phyloP scores from a whole-genome alignment of 2,888 invertebrate species.

The Imbricaverruca yamaguchii region DNA sequence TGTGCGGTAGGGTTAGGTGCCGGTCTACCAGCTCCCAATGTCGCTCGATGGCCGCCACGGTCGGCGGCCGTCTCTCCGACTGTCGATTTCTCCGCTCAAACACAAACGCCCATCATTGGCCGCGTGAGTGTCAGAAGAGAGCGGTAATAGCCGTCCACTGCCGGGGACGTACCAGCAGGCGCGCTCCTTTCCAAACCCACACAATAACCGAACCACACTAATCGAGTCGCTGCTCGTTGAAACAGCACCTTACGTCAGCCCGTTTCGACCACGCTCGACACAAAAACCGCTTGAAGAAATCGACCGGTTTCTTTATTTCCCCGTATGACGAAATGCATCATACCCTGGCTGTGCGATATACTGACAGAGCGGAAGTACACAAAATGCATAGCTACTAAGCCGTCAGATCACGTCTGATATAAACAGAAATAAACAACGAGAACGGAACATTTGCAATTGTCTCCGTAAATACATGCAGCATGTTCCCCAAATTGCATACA shows the following conservation, averaged over 20 bases:
- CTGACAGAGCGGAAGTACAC: background rate
- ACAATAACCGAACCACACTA: too few relatives aligned
- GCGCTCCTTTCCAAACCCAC: background rate
- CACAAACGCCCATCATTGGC: background rate
- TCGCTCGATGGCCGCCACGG: too few relatives aligned
- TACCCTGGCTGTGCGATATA: background rate
- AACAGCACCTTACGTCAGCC: too few relatives aligned
- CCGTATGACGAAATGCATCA: background rate
- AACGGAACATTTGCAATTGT: background rate
- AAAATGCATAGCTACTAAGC: background rate
- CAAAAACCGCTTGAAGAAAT: background rate
- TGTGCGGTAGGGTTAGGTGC: too few relatives aligned
- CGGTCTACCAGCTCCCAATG: too few relatives aligned
- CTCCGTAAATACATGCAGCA: background rate
- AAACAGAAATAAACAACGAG: background rate
- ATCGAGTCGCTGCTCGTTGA: too few relatives aligned
- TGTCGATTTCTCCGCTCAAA: background rate
- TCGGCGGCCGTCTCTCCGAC: background rate
- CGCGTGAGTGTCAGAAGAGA: background rate
- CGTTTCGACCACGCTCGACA: too few relatives aligned
- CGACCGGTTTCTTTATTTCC: background rate
- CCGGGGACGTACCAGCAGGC: background rate
- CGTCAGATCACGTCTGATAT: background rate
- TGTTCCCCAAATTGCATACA: slow-evolving; percentile 7
- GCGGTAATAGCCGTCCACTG: background rate